phyloP scores from a whole-genome alignment of 2,888 invertebrate species.

The Clepsis dumicolana region DNA sequence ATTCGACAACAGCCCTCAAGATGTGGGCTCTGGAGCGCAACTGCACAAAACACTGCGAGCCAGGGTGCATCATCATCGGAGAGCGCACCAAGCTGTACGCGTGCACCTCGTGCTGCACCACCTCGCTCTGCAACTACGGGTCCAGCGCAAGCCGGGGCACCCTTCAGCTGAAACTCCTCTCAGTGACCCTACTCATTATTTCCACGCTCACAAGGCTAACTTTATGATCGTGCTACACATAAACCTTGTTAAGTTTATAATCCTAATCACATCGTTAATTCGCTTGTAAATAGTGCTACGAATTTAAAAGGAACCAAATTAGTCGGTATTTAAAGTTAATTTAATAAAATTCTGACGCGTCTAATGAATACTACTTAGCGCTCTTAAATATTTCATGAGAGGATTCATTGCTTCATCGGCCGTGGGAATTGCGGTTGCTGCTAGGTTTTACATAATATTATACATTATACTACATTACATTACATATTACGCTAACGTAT shows the following conservation, averaged over 20 bases:
- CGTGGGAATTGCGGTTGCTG: no score
- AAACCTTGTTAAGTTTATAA: constrained; percentile 25
- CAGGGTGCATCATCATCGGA: constrained; percentile 95
- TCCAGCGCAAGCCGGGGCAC: constrained; percentile 71
- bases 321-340: constrained; percentile 28
- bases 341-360: constrained; percentile 24
- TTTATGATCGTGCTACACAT: constrained; percentile 48
- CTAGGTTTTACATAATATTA: no score
- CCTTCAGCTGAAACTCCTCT: constrained; percentile 36
- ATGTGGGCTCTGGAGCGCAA: constrained; percentile 95
- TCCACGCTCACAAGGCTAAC: constrained; percentile 40
- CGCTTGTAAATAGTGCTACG: constrained; percentile 43
- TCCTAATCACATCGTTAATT: constrained; percentile 19
- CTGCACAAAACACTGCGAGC: constrained; percentile 93
- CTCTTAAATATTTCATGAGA: neutral
- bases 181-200: constrained; percentile 24
- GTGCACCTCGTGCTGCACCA: constrained; percentile 94
- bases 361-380: neutral
- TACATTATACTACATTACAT: no score
- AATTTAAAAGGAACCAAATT: constrained; percentile 44
- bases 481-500: neutral
- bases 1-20: constrained; percentile 89
- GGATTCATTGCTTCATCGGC: neutral
- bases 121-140: constrained; percentile 92
- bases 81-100: constrained; percentile 95